Percentiles rank a stretch among this genome's conserved stretches.
These are phyloP conservation scores for Gyps fulvus DNA, from an alignment of 2,113 vertebrate genomes.

Conservation along the genomic window DNA sequence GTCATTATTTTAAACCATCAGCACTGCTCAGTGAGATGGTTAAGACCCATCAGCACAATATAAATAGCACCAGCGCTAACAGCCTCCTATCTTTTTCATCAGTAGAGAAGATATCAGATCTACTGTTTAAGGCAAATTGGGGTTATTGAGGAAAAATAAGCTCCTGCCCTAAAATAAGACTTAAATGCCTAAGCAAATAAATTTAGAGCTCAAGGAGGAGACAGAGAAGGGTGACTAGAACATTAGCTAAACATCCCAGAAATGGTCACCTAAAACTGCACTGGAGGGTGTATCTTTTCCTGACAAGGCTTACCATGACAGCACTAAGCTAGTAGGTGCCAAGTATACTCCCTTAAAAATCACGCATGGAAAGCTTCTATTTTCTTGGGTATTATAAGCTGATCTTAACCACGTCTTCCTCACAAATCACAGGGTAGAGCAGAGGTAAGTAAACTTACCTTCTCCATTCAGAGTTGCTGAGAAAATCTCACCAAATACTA, in stretches of 20 bases:
- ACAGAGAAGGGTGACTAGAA: background rate
- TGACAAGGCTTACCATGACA: background rate
- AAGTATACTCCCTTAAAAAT: background rate
- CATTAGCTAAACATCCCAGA: slow-evolving; percentile 16
- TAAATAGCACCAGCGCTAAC: slow-evolving; percentile 30
- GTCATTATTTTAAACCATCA: slow-evolving; percentile 59
- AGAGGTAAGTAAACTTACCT: background rate
- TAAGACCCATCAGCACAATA: slow-evolving; percentile 39
- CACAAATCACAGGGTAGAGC: background rate
- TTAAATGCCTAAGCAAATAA: slow-evolving; percentile 53
- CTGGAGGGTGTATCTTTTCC: background rate
- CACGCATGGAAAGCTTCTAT: background rate
- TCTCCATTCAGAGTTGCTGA: background rate
- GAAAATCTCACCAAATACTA: background rate
- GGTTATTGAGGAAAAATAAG: slow-evolving; percentile 43
- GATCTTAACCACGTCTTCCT: background rate
- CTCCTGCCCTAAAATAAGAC: background rate
- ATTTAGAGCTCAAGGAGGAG: slow-evolving; percentile 8
- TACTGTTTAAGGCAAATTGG: slow-evolving; percentile 7
- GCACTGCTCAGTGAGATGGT: background rate
- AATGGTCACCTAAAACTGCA: background rate
- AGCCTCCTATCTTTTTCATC: slow-evolving; percentile 9
- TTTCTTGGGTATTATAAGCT: background rate
- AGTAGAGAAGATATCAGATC: background rate
- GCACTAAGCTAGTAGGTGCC: background rate